Evolutionary conservation across 2,113 vertebrate species (phyloP), one percentile per base, ranked within the genome.

Genomic region (Hyla sarda): DNA sequence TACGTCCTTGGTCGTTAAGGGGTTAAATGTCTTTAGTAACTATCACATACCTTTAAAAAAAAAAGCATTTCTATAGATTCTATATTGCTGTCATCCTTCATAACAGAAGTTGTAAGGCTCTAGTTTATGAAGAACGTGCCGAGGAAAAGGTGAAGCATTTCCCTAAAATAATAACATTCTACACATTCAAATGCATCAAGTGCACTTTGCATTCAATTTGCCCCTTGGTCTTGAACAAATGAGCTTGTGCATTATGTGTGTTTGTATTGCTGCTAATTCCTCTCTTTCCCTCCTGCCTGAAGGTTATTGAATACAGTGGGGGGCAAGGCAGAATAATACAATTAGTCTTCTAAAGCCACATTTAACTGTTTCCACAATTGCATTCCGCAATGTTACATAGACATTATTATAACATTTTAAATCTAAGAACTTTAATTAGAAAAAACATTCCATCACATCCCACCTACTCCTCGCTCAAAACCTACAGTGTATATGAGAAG

Each of bases 291-390:
- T 82, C 62, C 45, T 82, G 80, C 80, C 80, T 82, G 80, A 67
- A 82, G 80, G 80, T 82, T 69, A 82, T 69, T 67, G 45, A 82
- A 82, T 82, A 52, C 80, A 69, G 80, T 50, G 62, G 80, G 62
- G 80, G 62, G 80, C 62, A 71, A 69, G 28, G 62, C 11, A 69
- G 45, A 52, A 82, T 69, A 62, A 82, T 82, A 52, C 47, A 28
- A 81, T 81, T 81, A 47, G 56, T 82, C 41, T 82, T 71, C n/a
- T 48, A 82, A 41, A 82, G 62, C 80, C 32, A 34, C 80, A 82
- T 32, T 82, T 82, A 82, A 82, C 62, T 32, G 60, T 52, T 82
- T 82, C 25, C 21, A 37, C 76, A 79, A 56, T 79, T 79, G 30
- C 17, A 37, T n/a, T 54, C 12, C 8, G 32, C 17, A 21, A 77